Base-by-base conservation (phyloP, 2,888 invertebrate species). In the Sympetrum striolatum region DNA sequence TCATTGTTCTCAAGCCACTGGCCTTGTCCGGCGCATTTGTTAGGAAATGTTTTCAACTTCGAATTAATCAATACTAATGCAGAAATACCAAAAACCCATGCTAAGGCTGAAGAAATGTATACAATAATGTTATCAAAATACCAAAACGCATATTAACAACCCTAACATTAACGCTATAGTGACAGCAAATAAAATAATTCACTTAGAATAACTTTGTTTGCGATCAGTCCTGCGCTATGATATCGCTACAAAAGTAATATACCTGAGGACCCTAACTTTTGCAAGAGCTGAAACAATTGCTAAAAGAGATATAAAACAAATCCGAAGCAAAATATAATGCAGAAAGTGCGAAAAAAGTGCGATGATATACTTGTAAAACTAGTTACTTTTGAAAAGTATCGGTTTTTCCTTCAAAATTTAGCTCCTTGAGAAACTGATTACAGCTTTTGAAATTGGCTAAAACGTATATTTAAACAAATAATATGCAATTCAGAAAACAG, bases 11-110 rank as follows among this genome's bases (percentile, higher is more conserved):
- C 39, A 31, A n/a, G 60, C 86, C 60, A n/a, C 60, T 64, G 60
- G 60, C 86, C 86, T 86, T 86, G 86, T 86, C 86, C 86, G 60
- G 60, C 86, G 64, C 86, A 37, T 31, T 64, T 39, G 37, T 60
- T 22, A 6, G 22, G 60, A 86, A 60, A 64, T 64, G 86, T 64
- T 86, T 64, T 64, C 86, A 64, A 86, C 37, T 86, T 39, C 86
- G 37, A 60, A 39, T 39, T 39, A 39, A 86, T 86, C 86, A 86
- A 86, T 60, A 60, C 86, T 58, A 86, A 86, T 60, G 37, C n/a
- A 60, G 37, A 39, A 86, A 64, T 60, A 60, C 60, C 22, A 60
- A 44, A 86, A 12, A 37, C 14, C 15, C 35, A n/a, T 18, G 22
- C 6, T 3, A 35, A 37, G 6, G n/a, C 10, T 35, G 18, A 60